Conservation (phyloP, 2,113 vertebrate genomes). For the Brienomyrus brachyistius region DNA sequence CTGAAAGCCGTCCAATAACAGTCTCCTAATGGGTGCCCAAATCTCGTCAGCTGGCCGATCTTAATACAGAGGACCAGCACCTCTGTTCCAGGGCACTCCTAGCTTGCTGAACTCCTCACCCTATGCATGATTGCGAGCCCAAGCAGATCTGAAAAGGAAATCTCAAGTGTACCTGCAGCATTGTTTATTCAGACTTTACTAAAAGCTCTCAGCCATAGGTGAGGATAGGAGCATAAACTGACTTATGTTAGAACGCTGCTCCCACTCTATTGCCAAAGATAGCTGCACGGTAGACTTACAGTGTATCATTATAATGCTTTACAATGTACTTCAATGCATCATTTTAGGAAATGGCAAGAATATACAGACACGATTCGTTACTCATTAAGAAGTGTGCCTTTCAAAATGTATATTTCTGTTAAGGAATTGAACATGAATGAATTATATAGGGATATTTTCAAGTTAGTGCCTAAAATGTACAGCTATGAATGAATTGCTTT, state of each 20-base stretch:
- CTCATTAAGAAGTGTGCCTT: neutral
- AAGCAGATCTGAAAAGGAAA: neutral
- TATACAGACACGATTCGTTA: neutral
- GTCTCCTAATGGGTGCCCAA: neutral
- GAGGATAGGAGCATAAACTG: neutral
- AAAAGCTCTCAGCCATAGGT: neutral
- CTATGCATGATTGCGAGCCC: neutral
- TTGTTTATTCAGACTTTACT: neutral
- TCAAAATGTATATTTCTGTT: neutral
- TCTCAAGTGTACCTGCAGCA: neutral
- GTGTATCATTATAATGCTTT: neutral
- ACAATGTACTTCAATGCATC: neutral
- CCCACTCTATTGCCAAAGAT: neutral
- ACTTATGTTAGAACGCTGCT: neutral
- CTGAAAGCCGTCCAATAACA: neutral
- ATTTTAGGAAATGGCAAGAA: neutral
- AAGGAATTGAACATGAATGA: neutral
- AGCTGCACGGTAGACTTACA: neutral
- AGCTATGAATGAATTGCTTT: neutral
- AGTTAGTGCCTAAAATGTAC: neutral
- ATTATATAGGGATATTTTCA: neutral
- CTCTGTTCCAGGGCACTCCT: neutral
- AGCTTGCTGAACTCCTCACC: neutral
- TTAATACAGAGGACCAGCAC: neutral
- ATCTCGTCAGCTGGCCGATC: neutral